Evolutionary conservation across 1,140 invertebrate genomes (phyloP).

Genomic region (Eulimnadia texana): DNA sequence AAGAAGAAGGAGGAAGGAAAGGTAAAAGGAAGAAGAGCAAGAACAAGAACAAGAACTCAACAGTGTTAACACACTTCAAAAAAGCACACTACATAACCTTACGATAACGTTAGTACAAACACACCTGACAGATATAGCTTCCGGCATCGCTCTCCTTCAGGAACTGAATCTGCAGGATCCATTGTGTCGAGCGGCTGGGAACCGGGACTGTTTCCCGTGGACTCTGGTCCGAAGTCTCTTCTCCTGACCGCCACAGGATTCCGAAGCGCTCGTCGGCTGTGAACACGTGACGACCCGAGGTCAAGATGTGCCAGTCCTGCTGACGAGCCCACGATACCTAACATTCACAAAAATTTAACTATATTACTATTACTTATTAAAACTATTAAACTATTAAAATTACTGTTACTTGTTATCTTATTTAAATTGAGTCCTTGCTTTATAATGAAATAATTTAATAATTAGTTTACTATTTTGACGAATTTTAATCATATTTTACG

Average conservation of each 20-base stretch:
- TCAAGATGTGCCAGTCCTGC: slow-evolving; percentile 81
- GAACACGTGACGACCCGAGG: slow-evolving; percentile 66
- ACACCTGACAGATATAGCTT: slow-evolving; percentile 51
- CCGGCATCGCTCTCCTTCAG: slow-evolving; percentile 72
- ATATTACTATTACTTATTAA: too few relatives aligned
- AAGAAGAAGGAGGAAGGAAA: not conserved
- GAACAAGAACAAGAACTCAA: not conserved
- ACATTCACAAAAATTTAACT: not conserved
- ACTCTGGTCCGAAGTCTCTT: too few relatives aligned
- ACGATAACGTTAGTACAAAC: too few relatives aligned
- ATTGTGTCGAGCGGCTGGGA: too few relatives aligned
- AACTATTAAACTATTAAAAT: too few relatives aligned
- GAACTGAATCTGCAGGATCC: slow-evolving; percentile 76
- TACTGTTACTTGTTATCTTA: too few relatives aligned
- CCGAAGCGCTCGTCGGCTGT: slow-evolving; percentile 83
- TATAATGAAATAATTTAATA: too few relatives aligned
- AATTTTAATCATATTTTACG: too few relatives aligned
- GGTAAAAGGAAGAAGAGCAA: not conserved
- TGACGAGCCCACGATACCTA: slow-evolving; percentile 81
- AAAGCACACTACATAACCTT: too few relatives aligned
- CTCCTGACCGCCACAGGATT: slow-evolving; percentile 32
- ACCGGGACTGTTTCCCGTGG: too few relatives aligned
- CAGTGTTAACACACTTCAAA: not conserved
- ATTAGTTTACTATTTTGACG: too few relatives aligned
- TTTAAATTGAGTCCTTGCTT: too few relatives aligned